Evolutionary conservation across 2,113 vertebrate species (phyloP).

Genomic region (Natator depressus): DNA sequence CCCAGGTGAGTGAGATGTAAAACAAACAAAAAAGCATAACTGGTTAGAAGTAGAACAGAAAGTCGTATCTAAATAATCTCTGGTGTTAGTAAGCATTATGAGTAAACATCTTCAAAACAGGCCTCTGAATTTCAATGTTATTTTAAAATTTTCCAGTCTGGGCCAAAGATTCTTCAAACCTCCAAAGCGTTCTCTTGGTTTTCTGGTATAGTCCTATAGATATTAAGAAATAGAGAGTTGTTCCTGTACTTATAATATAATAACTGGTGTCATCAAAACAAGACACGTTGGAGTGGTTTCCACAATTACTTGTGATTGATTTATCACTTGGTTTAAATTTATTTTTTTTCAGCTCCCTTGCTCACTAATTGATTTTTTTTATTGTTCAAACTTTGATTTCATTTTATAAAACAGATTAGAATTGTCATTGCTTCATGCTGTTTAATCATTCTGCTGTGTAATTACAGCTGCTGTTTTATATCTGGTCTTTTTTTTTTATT

Average conservation of each 20-base stretch:
- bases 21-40: neutral
- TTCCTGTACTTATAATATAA: neutral
- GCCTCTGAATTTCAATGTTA: neutral
- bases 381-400: slow-evolving; percentile 36
- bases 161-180: neutral
- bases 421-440: slow-evolving; percentile 40
- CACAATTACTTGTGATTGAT: slow-evolving; percentile 34
- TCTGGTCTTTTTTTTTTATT: slow-evolving; percentile 28
- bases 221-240: neutral
- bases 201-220: neutral
- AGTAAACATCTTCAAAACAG: neutral
- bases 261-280: neutral
- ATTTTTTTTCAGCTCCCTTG: slow-evolving; percentile 13
- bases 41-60: neutral
- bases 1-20: neutral
- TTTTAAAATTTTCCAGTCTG: neutral
- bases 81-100: neutral
- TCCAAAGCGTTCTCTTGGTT: neutral
- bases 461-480: neutral
- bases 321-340: slow-evolving; percentile 52
- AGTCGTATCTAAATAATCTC: neutral
- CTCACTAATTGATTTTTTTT: slow-evolving; percentile 60
- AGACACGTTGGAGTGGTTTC: neutral
- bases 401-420: slow-evolving; percentile 39
- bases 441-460: slow-evolving; percentile 50